Evolutionary conservation across 2,113 vertebrate species (phyloP).

Genomic region (Leptocoma aspasia): DNA sequence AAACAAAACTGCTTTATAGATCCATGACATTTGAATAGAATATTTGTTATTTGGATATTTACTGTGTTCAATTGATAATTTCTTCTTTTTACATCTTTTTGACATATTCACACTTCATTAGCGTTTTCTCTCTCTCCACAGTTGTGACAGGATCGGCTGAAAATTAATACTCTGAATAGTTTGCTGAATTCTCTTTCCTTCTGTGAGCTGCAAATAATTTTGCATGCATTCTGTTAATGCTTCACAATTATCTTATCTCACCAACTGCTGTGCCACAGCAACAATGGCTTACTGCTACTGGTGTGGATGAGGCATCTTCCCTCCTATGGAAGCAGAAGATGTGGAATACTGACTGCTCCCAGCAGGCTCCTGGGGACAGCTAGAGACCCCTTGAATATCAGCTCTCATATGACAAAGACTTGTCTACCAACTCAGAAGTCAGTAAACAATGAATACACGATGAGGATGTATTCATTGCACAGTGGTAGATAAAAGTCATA

Average conservation of each 20-base stretch:
- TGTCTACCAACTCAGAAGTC: background rate
- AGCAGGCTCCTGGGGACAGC: background rate
- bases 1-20: background rate
- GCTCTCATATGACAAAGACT: background rate
- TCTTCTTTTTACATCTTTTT: background rate
- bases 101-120: background rate
- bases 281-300: background rate
- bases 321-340: background rate
- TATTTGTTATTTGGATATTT: background rate
- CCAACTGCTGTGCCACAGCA: conserved; percentile 26
- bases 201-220: conserved; percentile 21
- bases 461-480: background rate
- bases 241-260: conserved; percentile 47
- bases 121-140: background rate
- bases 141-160: background rate
- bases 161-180: background rate
- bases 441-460: background rate
- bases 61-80: background rate
- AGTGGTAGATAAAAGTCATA: background rate
- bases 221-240: conserved; percentile 15
- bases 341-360: background rate
- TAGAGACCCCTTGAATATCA: background rate
- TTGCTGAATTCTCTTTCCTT: background rate
- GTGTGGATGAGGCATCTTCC: background rate
- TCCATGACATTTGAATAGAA: background rate